Percentiles rank a stretch among this genome's conserved stretches.
Conservation (phyloP, 2,797 vertebrate species). For the Tympanoctomys barrerae region DNA sequence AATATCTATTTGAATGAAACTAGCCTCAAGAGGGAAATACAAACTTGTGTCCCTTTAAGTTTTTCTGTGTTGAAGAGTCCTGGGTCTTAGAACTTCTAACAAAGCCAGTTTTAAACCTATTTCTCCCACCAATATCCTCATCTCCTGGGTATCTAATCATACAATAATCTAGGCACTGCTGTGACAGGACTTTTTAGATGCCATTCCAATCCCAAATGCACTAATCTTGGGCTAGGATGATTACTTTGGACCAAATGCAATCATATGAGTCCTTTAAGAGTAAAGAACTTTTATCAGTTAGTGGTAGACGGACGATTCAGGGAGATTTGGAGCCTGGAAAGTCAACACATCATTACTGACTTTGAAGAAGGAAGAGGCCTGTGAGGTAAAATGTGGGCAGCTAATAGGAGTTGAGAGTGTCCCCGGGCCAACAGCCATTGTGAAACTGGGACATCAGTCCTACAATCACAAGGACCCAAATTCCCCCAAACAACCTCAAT, state of each 20-base stretch:
- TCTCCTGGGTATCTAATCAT: neutral
- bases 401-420: neutral
- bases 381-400: neutral
- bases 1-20: neutral
- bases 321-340: neutral
- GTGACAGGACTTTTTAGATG: neutral
- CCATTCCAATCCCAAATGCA: neutral
- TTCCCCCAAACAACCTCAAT: neutral
- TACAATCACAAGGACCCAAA: neutral
- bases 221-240: neutral
- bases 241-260: neutral
- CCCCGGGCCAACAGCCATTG: neutral
- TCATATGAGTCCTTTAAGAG: neutral
- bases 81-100: neutral
- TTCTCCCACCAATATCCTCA: neutral
- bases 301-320: neutral
- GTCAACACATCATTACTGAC: neutral
- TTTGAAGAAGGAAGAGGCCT: neutral
- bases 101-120: neutral
- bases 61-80: neutral
- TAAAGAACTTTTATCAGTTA: neutral
- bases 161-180: neutral
- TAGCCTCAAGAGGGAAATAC: neutral
- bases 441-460: neutral
- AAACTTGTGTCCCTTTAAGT: neutral